phyloP scores from a whole-genome alignment of 2,888 invertebrate species.

The Desoria tigrina region DNA sequence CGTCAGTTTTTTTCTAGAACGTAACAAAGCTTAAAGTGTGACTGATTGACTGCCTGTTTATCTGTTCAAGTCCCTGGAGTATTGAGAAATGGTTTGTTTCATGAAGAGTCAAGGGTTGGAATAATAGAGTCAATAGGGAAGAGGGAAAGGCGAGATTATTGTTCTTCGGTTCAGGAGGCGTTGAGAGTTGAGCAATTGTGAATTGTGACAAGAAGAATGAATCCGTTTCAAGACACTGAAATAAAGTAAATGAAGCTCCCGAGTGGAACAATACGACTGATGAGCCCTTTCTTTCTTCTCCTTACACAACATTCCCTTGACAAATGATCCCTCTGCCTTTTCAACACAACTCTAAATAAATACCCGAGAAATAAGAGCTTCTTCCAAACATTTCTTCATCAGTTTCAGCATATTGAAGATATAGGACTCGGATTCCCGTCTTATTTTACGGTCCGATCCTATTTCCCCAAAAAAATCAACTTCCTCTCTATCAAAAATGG shows the following conservation, averaged over 20 bases:
- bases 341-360: conserved; percentile 13
- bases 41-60: no score
- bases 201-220: conserved; percentile 9
- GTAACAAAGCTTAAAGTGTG: neutral
- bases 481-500: no score
- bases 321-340: conserved; percentile 19
- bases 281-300: conserved; percentile 20
- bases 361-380: neutral
- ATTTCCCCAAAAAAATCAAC: no score
- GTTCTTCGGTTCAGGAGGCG: conserved; percentile 2
- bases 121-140: conserved; percentile 10
- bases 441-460: no score
- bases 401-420: no score
- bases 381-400: no score
- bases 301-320: conserved; percentile 1
- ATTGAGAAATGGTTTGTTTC: conserved; percentile 20
- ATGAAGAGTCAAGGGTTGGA: conserved; percentile 20
- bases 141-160: neutral
- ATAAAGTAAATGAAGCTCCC: conserved; percentile 6
- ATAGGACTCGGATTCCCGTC: no score
- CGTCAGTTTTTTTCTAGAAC: neutral
- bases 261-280: conserved; percentile 19
- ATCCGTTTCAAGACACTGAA: neutral
- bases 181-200: conserved; percentile 20
- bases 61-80: no score